A percentile compares a stretch with the other conserved stretches of the same genome.
phyloP scores from a whole-genome alignment of 2,888 invertebrate species.

The Trypoxylon attenuatum region DNA sequence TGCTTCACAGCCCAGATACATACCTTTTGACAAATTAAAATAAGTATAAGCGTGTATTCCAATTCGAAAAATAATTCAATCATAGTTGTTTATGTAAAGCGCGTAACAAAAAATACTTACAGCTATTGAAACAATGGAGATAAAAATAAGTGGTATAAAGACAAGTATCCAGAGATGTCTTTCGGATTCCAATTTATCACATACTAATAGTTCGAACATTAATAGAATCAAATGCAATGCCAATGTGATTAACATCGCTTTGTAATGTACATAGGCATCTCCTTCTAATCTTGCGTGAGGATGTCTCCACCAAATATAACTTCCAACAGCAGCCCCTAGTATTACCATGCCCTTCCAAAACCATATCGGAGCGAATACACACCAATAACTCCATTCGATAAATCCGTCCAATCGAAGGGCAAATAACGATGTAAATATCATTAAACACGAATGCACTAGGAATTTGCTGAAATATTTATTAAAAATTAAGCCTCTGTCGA shows the following conservation, averaged over 20 bases:
- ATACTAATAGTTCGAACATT: slow-evolving; percentile 97
- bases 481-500: no score
- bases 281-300: slow-evolving; percentile 97
- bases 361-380: slow-evolving; percentile 97
- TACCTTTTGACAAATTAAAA: slow-evolving; percentile 63
- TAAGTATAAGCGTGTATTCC: neutral
- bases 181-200: slow-evolving; percentile 93
- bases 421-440: slow-evolving; percentile 93
- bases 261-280: slow-evolving; percentile 97
- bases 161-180: slow-evolving; percentile 93
- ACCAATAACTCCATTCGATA: slow-evolving; percentile 96
- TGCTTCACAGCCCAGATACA: slow-evolving; percentile 99
- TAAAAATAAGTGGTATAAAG: slow-evolving; percentile 96
- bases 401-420: slow-evolving; percentile 92
- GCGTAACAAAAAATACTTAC: slow-evolving; percentile 79
- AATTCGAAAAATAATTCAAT: neutral
- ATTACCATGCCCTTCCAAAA: slow-evolving; percentile 96
- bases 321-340: slow-evolving; percentile 92
- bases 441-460: slow-evolving; percentile 94
- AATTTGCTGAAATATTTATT: slow-evolving; percentile 88
- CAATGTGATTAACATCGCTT: slow-evolving; percentile 97
- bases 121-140: slow-evolving; percentile 96
- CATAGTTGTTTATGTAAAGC: no score
- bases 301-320: slow-evolving; percentile 96
- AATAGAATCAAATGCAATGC: slow-evolving; percentile 94